phyloP scores from a whole-genome alignment of 2,113 vertebrate species.

The Urocolius indicus region DNA sequence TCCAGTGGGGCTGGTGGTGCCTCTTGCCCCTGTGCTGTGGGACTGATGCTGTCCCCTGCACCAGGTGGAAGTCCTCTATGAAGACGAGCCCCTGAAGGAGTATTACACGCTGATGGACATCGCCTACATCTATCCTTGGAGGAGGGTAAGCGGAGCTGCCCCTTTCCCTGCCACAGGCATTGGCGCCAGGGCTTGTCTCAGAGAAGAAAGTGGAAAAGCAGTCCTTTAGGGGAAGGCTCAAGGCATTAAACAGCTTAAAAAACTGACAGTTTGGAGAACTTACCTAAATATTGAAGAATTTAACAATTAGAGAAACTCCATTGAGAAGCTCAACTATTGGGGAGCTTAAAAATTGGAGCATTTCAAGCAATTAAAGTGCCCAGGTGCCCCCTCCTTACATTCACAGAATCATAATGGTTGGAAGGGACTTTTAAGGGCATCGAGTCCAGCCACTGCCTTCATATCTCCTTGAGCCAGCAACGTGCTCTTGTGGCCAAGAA shows the following conservation, averaged over 20 bases:
- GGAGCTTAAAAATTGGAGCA: neutral
- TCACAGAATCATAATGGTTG: too few species aligned
- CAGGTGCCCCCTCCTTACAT: too few species aligned
- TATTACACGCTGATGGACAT: conserved; percentile 97
- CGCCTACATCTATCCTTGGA: conserved; percentile 93
- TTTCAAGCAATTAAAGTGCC: neutral
- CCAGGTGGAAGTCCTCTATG: conserved; percentile 92
- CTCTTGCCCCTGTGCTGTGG: neutral
- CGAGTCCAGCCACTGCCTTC: too few species aligned
- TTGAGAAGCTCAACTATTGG: too few species aligned
- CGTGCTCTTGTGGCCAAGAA: too few species aligned
- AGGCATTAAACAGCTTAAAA: neutral
- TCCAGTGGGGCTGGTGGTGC: neutral
- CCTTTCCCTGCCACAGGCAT: rapidly evolving
- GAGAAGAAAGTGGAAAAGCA: neutral
- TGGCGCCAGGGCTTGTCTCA: rapidly evolving
- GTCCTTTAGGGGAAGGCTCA: neutral
- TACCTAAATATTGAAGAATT: neutral
- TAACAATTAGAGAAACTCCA: neutral
- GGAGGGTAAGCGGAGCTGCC: conserved; percentile 80
- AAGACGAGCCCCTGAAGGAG: conserved; percentile 92
- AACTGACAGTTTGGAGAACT: neutral
- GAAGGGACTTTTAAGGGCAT: too few species aligned
- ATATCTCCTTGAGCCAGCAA: too few species aligned
- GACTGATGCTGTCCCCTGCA: neutral